Conservation (phyloP, 1,140 invertebrate species). For the Caenorhabditis remanei region DNA sequence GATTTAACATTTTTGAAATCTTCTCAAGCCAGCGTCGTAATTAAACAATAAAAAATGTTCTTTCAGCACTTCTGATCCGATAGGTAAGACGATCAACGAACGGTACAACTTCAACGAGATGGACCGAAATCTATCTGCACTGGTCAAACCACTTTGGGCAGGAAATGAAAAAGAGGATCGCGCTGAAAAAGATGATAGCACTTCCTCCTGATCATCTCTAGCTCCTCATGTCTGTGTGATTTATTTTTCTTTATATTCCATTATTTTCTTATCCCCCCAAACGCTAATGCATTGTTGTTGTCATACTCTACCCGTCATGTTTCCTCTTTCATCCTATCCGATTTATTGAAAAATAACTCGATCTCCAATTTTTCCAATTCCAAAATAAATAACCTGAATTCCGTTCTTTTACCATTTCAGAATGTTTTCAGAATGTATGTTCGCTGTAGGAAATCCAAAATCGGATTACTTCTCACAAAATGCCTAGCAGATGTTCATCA, state of each 20-base stretch:
- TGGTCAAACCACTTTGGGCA: constrained; percentile 58
- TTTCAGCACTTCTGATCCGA: constrained; percentile 55
- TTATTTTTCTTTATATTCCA: background rate
- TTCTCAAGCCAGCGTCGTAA: too few species aligned
- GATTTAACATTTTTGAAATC: too few species aligned
- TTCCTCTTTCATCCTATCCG: background rate
- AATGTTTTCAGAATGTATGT: too few species aligned
- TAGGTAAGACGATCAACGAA: constrained; percentile 51
- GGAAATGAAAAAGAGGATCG: constrained; percentile 51
- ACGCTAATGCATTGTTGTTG: constrained; percentile 21
- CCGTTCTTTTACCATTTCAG: too few species aligned
- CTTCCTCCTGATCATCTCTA: constrained; percentile 15
- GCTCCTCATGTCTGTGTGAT: constrained; percentile 27
- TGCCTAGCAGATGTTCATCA: too few species aligned
- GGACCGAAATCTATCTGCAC: constrained; percentile 42
- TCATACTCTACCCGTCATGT: background rate
- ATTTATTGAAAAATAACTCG: background rate
- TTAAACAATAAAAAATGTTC: background rate
- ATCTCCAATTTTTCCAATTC: background rate
- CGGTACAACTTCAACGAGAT: constrained; percentile 52
- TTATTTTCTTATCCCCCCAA: background rate
- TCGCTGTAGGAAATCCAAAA: too few species aligned
- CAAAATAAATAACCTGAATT: too few species aligned
- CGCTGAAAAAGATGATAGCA: constrained; percentile 40
- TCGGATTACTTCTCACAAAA: too few species aligned